Base-by-base conservation (phyloP, 2,888 invertebrate species). In the Chloroclysta siterata region DNA sequence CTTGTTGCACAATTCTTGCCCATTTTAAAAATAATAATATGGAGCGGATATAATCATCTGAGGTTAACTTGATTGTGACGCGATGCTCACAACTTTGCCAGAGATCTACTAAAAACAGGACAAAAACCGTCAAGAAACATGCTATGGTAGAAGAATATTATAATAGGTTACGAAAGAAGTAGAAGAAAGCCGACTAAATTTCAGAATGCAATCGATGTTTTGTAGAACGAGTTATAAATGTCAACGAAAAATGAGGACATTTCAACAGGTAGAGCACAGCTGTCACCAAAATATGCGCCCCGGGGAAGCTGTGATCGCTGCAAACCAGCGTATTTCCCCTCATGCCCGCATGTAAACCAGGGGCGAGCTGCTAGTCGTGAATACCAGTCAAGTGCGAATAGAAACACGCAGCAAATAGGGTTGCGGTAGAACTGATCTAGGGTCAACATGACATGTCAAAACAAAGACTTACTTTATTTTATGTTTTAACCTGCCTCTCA, bases 191-290 rank as follows among this genome's bases (percentile, higher is more conserved):
- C n/a, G n/a, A n/a, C n/a, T 44, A 14, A 44, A 17, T 3, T 10
- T 10, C 46, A 17, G 7, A 8, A 15, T 44, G 14, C 15, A 44
- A 15, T 42, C 50, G 41, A 46, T 47, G 39, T 52, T 47, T 56
- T 46, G 22, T 48, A 39, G 22, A 29, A 28, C 29, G n/a, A 39
- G 15, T 47, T 55, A 15, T 28, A 29, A 61, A 62, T 41, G 41
- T 47, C 41, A 47, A 17, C 47, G 47, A 65, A 57, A 60, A 57
- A 60, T 56, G 29, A 60, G 33, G 48, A 57, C 33, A 57, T 39
- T 44, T 65, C 65, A 65, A 65, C 65, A 65, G 60, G 65, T 65
- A 57, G 55, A 53, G 46, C 60, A 57, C 65, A 60, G 60, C 44
- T 60, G 65, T 65, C 60, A 65, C 53, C 64, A 57, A 60, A 65